phyloP scores from a whole-genome alignment of 1,140 invertebrate genomes.

The Acromyrmex charruanus region DNA sequence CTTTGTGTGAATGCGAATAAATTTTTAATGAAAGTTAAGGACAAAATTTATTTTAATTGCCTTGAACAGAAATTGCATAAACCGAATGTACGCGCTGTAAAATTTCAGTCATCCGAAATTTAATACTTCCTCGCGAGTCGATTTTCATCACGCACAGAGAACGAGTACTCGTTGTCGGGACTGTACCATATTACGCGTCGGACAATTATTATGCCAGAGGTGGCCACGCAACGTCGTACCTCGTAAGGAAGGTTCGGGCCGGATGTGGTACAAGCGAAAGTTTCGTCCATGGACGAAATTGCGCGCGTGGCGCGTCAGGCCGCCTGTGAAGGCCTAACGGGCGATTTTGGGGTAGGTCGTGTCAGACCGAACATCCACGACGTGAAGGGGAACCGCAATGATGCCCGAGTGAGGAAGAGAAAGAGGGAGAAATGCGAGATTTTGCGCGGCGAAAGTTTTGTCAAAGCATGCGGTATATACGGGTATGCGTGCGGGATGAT shows the following conservation, averaged over 20 bases:
- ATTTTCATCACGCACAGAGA: neutral
- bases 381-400: constrained; percentile 22
- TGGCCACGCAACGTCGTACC: constrained; percentile 75
- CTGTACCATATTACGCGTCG: constrained; percentile 75
- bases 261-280: constrained; percentile 76
- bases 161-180: constrained; percentile 46
- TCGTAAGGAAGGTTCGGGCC: constrained; percentile 85
- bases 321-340: constrained; percentile 77
- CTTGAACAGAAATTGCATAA: neutral
- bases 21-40: neutral
- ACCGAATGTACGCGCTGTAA: neutral
- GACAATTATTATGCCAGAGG: constrained; percentile 79
- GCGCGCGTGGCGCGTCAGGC: constrained; percentile 30
- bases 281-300: constrained; percentile 78
- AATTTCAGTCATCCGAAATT: neutral
- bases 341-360: constrained; percentile 84
- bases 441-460: constrained; percentile 72
- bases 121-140: neutral
- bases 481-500: constrained; percentile 58
- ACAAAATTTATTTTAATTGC: constrained; percentile 35
- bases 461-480: constrained; percentile 33
- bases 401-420: neutral
- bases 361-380: constrained; percentile 28
- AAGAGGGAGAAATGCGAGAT: constrained; percentile 63
- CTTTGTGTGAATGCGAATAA: neutral